These are phyloP conservation scores for Zalophus californianus DNA, from an alignment of 2,797 vertebrate species.

Conservation along the genomic window DNA sequence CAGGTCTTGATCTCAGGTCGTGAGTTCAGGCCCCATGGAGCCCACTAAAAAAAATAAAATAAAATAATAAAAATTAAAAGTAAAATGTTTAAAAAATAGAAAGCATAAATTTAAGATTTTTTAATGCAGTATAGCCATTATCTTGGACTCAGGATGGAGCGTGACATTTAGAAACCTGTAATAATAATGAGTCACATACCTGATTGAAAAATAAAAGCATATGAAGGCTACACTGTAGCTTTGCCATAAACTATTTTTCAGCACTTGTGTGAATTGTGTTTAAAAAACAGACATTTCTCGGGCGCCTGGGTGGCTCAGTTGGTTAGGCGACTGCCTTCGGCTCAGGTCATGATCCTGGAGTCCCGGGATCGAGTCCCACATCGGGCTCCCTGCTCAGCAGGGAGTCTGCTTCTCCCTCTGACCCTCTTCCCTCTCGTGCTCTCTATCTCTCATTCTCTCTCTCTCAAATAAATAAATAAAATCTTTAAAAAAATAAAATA, in stretches of 20 bases:
- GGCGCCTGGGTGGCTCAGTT: no score
- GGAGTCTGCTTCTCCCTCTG: no score
- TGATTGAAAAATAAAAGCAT: constrained; percentile 25
- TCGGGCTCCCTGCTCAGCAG: no score
- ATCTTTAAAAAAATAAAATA: no score
- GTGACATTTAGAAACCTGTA: constrained; percentile 36
- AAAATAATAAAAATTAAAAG: not conserved
- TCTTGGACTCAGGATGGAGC: not conserved
- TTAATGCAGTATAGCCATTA: not conserved
- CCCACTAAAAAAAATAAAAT: not conserved
- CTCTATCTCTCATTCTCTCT: no score
- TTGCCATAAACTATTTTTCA: not conserved
- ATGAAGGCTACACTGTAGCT: not conserved
- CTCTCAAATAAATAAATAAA: no score
- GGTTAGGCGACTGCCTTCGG: no score
- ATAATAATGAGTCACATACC: not conserved
- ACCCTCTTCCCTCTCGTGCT: no score
- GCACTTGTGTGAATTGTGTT: not conserved
- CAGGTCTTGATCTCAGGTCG: not conserved
- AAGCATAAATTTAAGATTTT: not conserved
- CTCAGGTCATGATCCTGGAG: no score
- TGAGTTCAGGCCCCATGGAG: not conserved
- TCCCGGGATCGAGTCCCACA: no score
- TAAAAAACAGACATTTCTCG: not conserved
- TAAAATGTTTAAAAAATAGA: not conserved